A percentile compares a stretch with the other conserved stretches of the same genome.
Conservation (phyloP, 2,113 vertebrate genomes). For the Zapus hudsonius region DNA sequence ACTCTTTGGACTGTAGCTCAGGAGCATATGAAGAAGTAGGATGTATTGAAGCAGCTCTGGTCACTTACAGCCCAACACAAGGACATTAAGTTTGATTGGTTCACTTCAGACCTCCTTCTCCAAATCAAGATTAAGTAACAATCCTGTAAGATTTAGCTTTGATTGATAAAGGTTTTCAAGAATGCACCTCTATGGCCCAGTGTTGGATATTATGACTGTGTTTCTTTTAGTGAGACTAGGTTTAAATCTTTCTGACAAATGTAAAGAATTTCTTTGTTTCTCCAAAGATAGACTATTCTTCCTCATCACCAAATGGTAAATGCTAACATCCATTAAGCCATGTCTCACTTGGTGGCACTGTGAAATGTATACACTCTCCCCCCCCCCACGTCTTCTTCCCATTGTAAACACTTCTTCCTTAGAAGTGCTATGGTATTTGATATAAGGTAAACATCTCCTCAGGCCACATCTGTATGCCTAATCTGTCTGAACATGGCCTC, state of each 20-base stretch:
- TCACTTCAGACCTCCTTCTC: background rate
- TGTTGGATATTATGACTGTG: background rate
- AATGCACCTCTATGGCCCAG: background rate
- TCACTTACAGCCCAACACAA: background rate
- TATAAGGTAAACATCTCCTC: background rate
- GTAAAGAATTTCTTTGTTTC: background rate
- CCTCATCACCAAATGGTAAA: background rate
- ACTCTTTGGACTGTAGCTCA: background rate
- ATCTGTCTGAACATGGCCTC: too few relatives aligned
- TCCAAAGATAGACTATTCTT: background rate
- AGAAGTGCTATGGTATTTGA: background rate
- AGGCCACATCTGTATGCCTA: background rate
- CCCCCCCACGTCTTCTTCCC: background rate
- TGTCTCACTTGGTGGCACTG: background rate
- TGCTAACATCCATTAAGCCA: rapidly evolving
- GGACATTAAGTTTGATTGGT: background rate
- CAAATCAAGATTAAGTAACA: background rate
- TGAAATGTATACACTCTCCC: too few relatives aligned
- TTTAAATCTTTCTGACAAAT: background rate
- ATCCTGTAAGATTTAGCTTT: background rate
- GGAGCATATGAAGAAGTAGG: background rate
- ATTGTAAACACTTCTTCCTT: background rate
- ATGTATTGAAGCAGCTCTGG: background rate
- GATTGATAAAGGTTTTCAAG: background rate
- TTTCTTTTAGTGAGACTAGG: rapidly evolving